Conservation (phyloP, 2,797 vertebrate genomes). For the Gastrophryne carolinensis region DNA sequence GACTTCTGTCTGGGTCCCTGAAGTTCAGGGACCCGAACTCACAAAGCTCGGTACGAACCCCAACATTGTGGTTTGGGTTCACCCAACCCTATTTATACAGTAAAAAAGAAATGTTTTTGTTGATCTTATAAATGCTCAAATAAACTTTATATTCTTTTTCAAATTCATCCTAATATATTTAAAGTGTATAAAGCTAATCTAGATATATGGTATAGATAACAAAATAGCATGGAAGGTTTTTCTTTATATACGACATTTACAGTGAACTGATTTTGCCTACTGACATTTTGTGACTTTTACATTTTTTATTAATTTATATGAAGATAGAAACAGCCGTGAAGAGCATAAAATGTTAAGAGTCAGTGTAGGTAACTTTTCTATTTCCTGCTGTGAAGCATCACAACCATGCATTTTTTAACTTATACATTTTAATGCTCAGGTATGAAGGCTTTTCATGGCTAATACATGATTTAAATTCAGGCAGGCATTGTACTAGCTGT, state of each 20-base stretch:
- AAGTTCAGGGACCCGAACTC: no score
- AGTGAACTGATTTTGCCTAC: neutral
- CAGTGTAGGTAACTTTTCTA: neutral
- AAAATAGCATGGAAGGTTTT: neutral
- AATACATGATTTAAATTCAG: no score
- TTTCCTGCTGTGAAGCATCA: neutral
- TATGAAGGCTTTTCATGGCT: neutral
- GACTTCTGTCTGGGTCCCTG: no score
- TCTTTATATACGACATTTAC: conserved; percentile 4
- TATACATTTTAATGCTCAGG: neutral
- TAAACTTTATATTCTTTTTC: neutral
- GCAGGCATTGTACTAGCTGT: no score
- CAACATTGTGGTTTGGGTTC: no score
- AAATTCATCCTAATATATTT: conserved; percentile 2
- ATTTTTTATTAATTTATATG: neutral
- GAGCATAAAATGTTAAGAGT: neutral
- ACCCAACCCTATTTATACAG: no score
- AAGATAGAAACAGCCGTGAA: neutral
- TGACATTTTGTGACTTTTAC: neutral
- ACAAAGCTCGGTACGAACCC: no score
- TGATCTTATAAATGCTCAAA: no score
- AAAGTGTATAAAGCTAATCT: conserved; percentile 4
- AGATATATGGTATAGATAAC: neutral
- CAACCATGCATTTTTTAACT: neutral
- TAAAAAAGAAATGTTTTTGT: no score